Evolutionary conservation across 2,113 vertebrate genomes (phyloP), one percentile per base, ranked within the genome.

Genomic region (Archilochus colubris): DNA sequence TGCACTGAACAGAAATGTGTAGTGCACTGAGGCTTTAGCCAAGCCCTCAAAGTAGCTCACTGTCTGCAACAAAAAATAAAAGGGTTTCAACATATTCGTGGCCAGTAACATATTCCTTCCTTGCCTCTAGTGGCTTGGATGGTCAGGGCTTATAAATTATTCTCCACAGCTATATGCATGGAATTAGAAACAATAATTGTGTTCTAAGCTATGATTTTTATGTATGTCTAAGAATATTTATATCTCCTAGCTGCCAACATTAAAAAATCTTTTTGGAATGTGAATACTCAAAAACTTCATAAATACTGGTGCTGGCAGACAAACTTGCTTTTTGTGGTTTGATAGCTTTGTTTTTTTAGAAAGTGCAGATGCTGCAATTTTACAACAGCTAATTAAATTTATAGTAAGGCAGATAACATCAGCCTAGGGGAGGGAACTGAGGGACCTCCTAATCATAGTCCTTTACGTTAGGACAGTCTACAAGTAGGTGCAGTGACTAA

Each of bases 281-380:
- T 9, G 51, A 67, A 75, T 73, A 14, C 79, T 91, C 76, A 73
- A 90, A 79, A 76, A 54, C 64, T 86, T 75, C 43, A 86, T 95
- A 95, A 93, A 94, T 96, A 77, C 92, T 66, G 33, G 43, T 76
- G 50, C 82, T 94, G 69, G 89, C 91, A 86, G 73, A 74, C 1
- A 2, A 79, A 64, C 69, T 86, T 43, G 38, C 53, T 95, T 94
- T 91, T 90, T 76, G 75, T 93, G 90, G 79, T 89, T 84, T 83
- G 82, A 80, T 89, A 30, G 80, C 85, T 96, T 90, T 91, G 89
- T 88, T 93, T 91, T 40, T 64, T 83, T 66, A 70, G 55, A 90
- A 95, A 93, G 89, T 62, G 93, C 78, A 91, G 84, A 90, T 95
- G 91, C 76, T 93, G 82, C 89, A 70, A 38, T 93, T 96, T 96